A percentile compares a stretch with the other conserved stretches of the same genome.
These are phyloP conservation scores for Dasyprocta punctata DNA, from an alignment of 2,113 vertebrate species.

Conservation along the genomic window DNA sequence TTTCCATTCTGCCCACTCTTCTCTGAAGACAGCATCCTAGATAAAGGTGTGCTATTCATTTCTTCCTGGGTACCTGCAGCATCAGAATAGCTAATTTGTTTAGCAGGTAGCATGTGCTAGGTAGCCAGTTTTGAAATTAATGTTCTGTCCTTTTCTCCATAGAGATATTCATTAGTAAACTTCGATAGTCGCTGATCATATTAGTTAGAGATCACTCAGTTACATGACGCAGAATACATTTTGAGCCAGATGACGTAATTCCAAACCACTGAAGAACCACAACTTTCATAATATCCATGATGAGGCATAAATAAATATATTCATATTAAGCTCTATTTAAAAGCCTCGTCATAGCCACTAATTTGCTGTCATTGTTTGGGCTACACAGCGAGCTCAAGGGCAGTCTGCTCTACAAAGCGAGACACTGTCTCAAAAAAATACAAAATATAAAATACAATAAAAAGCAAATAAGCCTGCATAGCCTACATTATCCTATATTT, in stretches of 20 bases:
- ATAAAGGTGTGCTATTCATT: background rate
- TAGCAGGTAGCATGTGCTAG: background rate
- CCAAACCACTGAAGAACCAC: slow-evolving; percentile 38
- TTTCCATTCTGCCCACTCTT: background rate
- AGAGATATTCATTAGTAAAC: slow-evolving; percentile 43
- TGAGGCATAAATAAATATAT: no score
- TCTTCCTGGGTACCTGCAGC: background rate
- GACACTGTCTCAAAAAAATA: background rate
- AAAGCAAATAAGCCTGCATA: background rate
- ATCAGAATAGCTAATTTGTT: background rate
- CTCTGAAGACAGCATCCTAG: background rate
- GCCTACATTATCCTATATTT: slow-evolving; percentile 57
- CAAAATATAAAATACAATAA: background rate
- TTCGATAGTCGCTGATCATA: slow-evolving; percentile 24
- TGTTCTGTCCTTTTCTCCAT: background rate
- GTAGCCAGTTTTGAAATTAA: slow-evolving; percentile 14
- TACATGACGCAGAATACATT: slow-evolving; percentile 51
- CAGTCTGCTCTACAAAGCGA: background rate
- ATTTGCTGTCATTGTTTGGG: background rate
- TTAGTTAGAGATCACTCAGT: slow-evolving; percentile 61
- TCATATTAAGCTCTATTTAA: background rate
- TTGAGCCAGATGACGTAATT: slow-evolving; percentile 68
- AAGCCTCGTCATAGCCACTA: background rate
- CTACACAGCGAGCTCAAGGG: background rate
- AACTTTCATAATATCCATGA: background rate